Evolutionary conservation across 1,140 invertebrate species (phyloP).

Genomic region (Capitella teleta): DNA sequence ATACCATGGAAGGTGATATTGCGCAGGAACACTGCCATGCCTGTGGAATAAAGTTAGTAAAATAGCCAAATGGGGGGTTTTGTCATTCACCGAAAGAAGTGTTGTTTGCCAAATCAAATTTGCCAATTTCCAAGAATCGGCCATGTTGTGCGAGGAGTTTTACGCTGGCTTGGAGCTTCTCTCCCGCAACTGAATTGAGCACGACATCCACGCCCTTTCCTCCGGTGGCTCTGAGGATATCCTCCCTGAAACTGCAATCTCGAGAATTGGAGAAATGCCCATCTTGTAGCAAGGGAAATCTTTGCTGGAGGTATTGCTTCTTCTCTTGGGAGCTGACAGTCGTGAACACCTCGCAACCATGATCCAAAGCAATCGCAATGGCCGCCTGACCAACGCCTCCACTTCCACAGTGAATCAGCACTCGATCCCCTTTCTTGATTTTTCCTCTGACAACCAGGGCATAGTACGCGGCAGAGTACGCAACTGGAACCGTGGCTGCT

Average conservation of each 20-base stretch:
- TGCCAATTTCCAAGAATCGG: constrained; percentile 92
- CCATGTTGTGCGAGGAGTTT: constrained; percentile 80
- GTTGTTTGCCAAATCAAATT: constrained; percentile 89
- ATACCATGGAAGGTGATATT: constrained; percentile 96
- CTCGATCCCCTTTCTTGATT: constrained; percentile 63
- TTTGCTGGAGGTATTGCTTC: constrained; percentile 70
- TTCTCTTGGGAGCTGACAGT: constrained; percentile 59
- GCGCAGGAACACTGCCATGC: constrained; percentile 89
- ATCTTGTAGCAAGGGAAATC: constrained; percentile 70
- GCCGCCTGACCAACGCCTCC: constrained; percentile 93
- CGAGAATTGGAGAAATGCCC: constrained; percentile 83
- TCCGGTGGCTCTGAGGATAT: constrained; percentile 55
- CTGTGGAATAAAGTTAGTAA: constrained; percentile 41
- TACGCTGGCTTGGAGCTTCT: constrained; percentile 83
- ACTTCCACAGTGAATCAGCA: constrained; percentile 88
- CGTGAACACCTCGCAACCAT: constrained; percentile 62
- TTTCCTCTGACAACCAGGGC: constrained; percentile 72
- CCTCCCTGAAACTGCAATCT: constrained; percentile 78
- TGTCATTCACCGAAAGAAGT: constrained; percentile 51
- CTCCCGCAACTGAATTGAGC: constrained; percentile 84
- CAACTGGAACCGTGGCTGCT: constrained; percentile 86
- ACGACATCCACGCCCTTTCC: constrained; percentile 82
- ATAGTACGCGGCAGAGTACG: constrained; percentile 90
- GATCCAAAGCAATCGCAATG: constrained; percentile 77
- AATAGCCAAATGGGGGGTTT: no score